Evolutionary conservation across 2,888 invertebrate species (phyloP), one percentile per base, ranked within the genome.

Genomic region (Chelonus formosanus): DNA sequence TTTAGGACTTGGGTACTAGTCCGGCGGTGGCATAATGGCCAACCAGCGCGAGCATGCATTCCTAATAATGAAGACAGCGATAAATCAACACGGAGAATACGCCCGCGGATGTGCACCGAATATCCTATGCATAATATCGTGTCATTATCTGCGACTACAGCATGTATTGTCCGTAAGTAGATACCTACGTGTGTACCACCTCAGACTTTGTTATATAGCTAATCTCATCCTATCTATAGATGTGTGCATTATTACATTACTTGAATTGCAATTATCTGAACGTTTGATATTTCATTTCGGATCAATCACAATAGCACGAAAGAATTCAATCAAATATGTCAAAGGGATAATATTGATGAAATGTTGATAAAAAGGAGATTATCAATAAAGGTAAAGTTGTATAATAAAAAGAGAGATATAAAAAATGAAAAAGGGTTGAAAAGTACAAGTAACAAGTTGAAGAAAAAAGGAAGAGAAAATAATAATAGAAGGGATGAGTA

Each of bases 61-160:
- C 83, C 83, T 83, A 83, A 84, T 84, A 83, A 83, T 82, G 83
- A 84, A 84, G 84, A 84, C 83, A 82, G 80, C 83, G 81, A 84
- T 84, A 84, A 84, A 84, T 84, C 84, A 84, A 83, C 79, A 76
- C 73, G 77, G 79, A 82, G 83, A 82, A 84, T 83, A 82, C 79
- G 80, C 79, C 78, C 81, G 80, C 82, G 81, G 83, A 83, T 83
- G 80, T 79, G 78, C 81, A 76, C 82, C 82, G 82, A 83, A 84
- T 82, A 83, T 81, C 80, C 83, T 82, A 80, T 82, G 82, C 83
- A 82, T 84, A 82, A 83, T 83, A 83, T 82, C 79, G 81, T 78
- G 79, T 82, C 80, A 83, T 82, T 83, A 83, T 82, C 80, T 77
- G 71, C 74, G 73, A 71, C 76, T 73, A 77, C 77, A 65, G 66